phyloP scores from a whole-genome alignment of 2,888 invertebrate genomes.

The Drosophila buzzatii region DNA sequence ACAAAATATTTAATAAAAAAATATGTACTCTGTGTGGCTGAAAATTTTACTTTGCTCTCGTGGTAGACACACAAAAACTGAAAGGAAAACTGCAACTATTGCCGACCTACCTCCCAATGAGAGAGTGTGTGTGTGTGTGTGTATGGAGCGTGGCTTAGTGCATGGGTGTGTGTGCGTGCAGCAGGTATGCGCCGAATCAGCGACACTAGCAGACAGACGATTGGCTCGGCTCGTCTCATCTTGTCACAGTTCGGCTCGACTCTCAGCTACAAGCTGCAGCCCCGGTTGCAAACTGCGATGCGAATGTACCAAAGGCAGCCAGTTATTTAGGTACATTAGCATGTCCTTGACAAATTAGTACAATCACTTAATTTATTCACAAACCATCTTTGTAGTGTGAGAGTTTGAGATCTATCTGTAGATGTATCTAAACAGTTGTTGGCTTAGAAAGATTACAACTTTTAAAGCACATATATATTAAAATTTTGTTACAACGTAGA shows the following conservation, averaged over 20 bases:
- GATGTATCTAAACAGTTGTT: background rate
- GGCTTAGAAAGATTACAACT: too few species aligned
- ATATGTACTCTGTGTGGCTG: background rate
- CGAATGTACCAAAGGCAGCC: background rate
- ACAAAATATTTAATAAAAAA: background rate
- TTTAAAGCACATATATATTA: too few species aligned
- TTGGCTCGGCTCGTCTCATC: background rate
- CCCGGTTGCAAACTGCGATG: background rate
- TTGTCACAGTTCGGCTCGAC: background rate
- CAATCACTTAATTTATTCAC: background rate
- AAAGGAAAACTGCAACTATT: slow-evolving; percentile 57
- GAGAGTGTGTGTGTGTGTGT: slow-evolving; percentile 2
- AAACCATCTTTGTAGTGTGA: background rate
- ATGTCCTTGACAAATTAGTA: background rate
- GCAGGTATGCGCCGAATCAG: slow-evolving; percentile 69
- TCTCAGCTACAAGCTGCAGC: background rate
- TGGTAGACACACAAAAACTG: slow-evolving; percentile 60
- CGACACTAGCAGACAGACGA: slow-evolving; percentile 17
- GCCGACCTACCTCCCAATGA: slow-evolving; percentile 15
- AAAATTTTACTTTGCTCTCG: slow-evolving; percentile 36
- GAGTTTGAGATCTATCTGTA: background rate
- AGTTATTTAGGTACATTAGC: background rate
- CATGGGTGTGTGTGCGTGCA: slow-evolving; percentile 5
- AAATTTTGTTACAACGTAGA: too few species aligned
- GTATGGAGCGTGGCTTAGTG: slow-evolving; percentile 5